Evolutionary conservation across 2,113 vertebrate species (phyloP).

Genomic region (Sebastes fasciatus): DNA sequence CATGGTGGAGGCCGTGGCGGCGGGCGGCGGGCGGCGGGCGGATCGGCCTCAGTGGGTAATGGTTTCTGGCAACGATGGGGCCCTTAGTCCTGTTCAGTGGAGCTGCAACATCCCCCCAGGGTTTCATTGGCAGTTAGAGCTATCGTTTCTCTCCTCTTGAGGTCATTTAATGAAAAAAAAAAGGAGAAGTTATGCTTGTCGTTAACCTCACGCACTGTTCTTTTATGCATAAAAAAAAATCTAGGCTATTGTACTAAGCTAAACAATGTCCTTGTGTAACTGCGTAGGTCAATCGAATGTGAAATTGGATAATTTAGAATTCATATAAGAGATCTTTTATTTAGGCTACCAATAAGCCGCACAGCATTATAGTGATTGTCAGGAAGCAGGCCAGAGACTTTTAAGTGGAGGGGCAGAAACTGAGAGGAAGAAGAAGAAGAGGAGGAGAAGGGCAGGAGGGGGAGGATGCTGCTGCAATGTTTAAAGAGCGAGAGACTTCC

Average conservation of each 20-base stretch:
- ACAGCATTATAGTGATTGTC: conserved; percentile 11
- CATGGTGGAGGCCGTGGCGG: conserved; percentile 47
- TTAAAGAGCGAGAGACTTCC: conserved; percentile 46
- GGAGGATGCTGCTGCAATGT: conserved; percentile 35
- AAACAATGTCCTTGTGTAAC: conserved; percentile 48
- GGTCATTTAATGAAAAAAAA: conserved; percentile 57
- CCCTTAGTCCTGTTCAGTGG: conserved; percentile 81
- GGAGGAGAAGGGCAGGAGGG: not conserved
- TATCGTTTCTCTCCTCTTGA: conserved; percentile 56
- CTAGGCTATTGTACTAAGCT: not conserved
- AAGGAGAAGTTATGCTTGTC: conserved; percentile 44
- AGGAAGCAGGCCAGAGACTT: conserved; percentile 36
- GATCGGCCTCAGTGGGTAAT: conserved; percentile 68
- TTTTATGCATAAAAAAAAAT: conserved; percentile 38
- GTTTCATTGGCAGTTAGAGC: conserved; percentile 67
- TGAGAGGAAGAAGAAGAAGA: not conserved
- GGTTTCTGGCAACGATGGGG: conserved; percentile 73
- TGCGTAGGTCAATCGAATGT: conserved; percentile 48
- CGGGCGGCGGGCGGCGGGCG: not conserved
- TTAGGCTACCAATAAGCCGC: conserved; percentile 35
- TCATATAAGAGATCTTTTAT: conserved; percentile 33
- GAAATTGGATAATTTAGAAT: conserved; percentile 56
- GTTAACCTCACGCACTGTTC: conserved; percentile 43
- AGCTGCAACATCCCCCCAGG: conserved; percentile 78
- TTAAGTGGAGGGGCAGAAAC: conserved; percentile 59